Evolutionary conservation across 2,113 vertebrate species (phyloP).

Genomic region (Thinocorus orbignyianus): DNA sequence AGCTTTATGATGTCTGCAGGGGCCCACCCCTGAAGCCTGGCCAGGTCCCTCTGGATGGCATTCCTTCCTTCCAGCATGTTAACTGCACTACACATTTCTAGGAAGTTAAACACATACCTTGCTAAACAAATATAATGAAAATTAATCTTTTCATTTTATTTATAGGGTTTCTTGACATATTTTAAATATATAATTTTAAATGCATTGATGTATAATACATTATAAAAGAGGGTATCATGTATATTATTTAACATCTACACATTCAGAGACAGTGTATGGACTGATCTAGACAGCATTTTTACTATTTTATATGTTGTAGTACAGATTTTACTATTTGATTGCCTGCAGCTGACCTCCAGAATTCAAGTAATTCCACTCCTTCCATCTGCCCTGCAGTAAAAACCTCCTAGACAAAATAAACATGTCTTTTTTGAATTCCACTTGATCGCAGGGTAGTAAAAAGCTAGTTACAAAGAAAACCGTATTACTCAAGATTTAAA

Average conservation of each 20-base stretch:
- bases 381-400: background rate
- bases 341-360: background rate
- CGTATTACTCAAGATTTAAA: background rate
- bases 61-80: background rate
- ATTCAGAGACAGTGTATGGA: background rate
- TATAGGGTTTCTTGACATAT: background rate
- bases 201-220: background rate
- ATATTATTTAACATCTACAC: background rate
- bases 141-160: background rate
- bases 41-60: background rate
- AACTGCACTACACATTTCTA: background rate
- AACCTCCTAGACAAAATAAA: background rate
- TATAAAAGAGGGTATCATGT: background rate
- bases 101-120: background rate
- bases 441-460: background rate
- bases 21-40: background rate
- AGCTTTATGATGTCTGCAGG: background rate
- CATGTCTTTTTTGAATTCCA: background rate
- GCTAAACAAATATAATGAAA: background rate
- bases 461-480: background rate
- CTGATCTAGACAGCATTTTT: background rate
- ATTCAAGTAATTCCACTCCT: background rate
- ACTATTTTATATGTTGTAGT: background rate
- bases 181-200: background rate
- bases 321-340: background rate